Conservation (phyloP, 1,140 invertebrate species). For the Drosophila pandora region DNA sequence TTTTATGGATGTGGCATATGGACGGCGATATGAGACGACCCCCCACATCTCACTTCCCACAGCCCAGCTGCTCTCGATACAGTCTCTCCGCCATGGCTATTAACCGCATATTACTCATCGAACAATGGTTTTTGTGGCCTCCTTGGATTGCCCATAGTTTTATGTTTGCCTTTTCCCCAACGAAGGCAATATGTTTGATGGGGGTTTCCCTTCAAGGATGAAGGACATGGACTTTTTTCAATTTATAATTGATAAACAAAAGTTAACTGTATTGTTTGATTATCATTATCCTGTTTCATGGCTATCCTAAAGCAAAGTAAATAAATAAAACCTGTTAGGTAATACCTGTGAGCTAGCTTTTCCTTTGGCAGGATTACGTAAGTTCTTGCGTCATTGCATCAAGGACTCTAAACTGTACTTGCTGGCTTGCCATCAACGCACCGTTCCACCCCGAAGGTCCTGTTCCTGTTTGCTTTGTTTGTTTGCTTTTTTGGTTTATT, state of each 20-base stretch:
- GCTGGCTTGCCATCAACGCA: constrained; percentile 17
- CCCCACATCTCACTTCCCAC: no score
- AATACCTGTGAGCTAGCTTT: background rate
- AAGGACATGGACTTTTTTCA: background rate
- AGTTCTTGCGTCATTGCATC: constrained; percentile 45
- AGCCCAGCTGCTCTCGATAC: background rate
- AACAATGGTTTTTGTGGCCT: constrained; percentile 67
- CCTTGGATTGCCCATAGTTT: constrained; percentile 50
- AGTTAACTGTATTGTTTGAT: background rate
- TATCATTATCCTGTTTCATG: no score
- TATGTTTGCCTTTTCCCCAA: constrained; percentile 25
- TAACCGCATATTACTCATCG: constrained; percentile 78
- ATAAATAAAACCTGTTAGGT: constrained; percentile 18
- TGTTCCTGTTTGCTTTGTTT: constrained; percentile 25
- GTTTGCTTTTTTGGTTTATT: constrained; percentile 15
- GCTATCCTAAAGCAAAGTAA: no score
- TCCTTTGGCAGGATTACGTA: constrained; percentile 21
- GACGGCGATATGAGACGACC: constrained; percentile 21
- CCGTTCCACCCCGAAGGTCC: background rate
- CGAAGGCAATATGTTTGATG: constrained; percentile 42
- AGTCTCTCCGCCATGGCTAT: constrained; percentile 45
- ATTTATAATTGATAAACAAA: background rate
- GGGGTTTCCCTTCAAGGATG: background rate
- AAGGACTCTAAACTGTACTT: constrained; percentile 60
- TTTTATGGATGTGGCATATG: constrained; percentile 66